Evolutionary conservation across 2,888 invertebrate genomes (phyloP).

Genomic region (Rosalia funebris): DNA sequence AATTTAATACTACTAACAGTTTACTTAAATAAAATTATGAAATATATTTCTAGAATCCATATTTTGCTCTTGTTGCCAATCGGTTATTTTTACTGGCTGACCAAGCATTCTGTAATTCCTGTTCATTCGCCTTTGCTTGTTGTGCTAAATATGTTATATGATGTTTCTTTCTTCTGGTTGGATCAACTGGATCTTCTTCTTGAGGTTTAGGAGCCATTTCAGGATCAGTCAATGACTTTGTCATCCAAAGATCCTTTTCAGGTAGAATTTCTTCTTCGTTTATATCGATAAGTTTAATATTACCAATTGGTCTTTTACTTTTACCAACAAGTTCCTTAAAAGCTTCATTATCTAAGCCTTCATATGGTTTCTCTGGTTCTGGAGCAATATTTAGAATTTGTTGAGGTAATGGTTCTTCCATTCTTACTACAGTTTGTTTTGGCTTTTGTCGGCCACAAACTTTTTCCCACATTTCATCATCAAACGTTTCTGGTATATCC

Average conservation of each 20-base stretch:
- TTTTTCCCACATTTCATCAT: conserved; percentile 64
- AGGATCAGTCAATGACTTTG: conserved; percentile 81
- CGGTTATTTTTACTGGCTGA: conserved; percentile 85
- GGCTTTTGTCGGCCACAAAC: conserved; percentile 63
- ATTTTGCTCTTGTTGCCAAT: conserved; percentile 93
- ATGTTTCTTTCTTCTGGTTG: conserved; percentile 80
- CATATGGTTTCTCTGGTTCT: conserved; percentile 62
- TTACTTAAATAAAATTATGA: background rate
- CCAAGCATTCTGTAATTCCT: conserved; percentile 94
- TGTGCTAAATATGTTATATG: conserved; percentile 96
- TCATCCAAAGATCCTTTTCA: conserved; percentile 83
- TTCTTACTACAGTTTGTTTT: conserved; percentile 65
- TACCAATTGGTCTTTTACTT: conserved; percentile 71
- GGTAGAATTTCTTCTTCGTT: conserved; percentile 80
- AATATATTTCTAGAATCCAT: conserved; percentile 80
- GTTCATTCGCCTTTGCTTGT: conserved; percentile 94
- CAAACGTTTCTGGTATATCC: conserved; percentile 61
- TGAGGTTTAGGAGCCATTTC: conserved; percentile 66
- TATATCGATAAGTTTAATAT: conserved; percentile 82
- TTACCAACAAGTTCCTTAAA: conserved; percentile 77
- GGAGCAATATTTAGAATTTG: conserved; percentile 64
- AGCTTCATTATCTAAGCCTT: conserved; percentile 67
- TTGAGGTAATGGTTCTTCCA: conserved; percentile 62
- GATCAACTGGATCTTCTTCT: conserved; percentile 66
- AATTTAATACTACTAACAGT: background rate